phyloP scores from a whole-genome alignment of 2,797 vertebrate species.

The Alfaro cultratus region DNA sequence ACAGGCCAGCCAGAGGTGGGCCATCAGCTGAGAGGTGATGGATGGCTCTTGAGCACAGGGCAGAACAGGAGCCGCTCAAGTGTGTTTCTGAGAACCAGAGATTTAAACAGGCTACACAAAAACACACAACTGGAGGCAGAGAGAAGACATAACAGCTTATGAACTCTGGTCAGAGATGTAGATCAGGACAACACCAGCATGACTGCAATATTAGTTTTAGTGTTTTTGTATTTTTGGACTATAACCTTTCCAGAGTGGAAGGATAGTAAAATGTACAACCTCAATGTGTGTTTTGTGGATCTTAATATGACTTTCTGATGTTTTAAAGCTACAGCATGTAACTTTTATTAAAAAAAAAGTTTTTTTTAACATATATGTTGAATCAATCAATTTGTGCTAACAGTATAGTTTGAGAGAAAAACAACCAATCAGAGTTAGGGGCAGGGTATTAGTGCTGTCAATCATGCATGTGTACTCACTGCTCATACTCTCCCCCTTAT shows the following conservation, averaged over 20 bases:
- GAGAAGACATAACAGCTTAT: not conserved
- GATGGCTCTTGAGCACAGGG: conserved; percentile 50
- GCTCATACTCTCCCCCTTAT: too few species aligned
- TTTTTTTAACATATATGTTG: too few species aligned
- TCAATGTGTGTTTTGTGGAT: not conserved
- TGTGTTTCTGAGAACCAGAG: conserved; percentile 34
- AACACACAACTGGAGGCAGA: conserved; percentile 2
- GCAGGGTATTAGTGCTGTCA: too few species aligned
- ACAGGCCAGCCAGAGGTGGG: conserved; percentile 50
- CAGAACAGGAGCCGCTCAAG: conserved; percentile 52
- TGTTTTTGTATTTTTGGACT: not conserved
- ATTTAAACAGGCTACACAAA: conserved; percentile 1
- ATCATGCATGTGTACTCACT: too few species aligned
- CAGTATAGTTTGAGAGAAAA: too few species aligned
- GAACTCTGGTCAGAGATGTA: not conserved
- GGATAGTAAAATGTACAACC: not conserved
- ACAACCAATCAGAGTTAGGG: too few species aligned
- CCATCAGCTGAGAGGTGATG: conserved; percentile 66
- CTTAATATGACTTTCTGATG: not conserved
- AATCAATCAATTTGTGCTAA: too few species aligned
- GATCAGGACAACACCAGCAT: not conserved
- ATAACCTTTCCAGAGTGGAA: not conserved
- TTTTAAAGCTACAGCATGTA: not conserved
- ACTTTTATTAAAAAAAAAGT: too few species aligned
- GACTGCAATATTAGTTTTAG: not conserved